phyloP scores from a whole-genome alignment of 2,888 invertebrate species.

The Xylota sylvarum region DNA sequence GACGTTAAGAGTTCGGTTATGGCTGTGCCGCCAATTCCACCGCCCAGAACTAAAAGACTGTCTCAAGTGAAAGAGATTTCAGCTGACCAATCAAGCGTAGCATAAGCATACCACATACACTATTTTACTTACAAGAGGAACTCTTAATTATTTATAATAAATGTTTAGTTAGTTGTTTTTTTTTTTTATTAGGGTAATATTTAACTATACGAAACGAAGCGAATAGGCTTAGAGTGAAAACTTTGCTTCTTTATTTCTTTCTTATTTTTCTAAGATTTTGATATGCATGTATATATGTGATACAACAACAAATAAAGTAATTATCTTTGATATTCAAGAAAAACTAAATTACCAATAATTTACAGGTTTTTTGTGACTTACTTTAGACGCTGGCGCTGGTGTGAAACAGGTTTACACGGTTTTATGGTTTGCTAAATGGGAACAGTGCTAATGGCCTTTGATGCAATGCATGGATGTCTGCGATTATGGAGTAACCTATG shows the following conservation, averaged over 20 bases:
- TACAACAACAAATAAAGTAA: slow-evolving; percentile 60
- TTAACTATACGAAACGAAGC: slow-evolving; percentile 2
- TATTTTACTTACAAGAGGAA: slow-evolving; percentile 8
- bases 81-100: slow-evolving; percentile 80
- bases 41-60: slow-evolving; percentile 82
- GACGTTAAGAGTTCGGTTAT: slow-evolving; percentile 47
- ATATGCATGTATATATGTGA: slow-evolving; percentile 64
- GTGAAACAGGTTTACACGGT: slow-evolving; percentile 10
- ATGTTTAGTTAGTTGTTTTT: slow-evolving; percentile 41
- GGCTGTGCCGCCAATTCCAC: slow-evolving; percentile 80
- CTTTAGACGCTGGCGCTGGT: too few species aligned
- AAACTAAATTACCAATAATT: slow-evolving; percentile 35
- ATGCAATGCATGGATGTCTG: background rate
- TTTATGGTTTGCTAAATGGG: background rate
- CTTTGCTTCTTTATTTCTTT: slow-evolving; percentile 1
- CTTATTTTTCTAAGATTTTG: slow-evolving; percentile 36
- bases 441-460: background rate
- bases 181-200: slow-evolving; percentile 35
- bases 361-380: background rate
- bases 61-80: slow-evolving; percentile 81
- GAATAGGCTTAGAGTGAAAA: slow-evolving; percentile 7
- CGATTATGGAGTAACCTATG: background rate
- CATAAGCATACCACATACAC: slow-evolving; percentile 67
- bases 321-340: slow-evolving; percentile 58
- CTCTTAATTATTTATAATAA: slow-evolving; percentile 64